Evolutionary conservation across 1,140 invertebrate genomes (phyloP), one percentile per base, ranked within the genome.

Genomic region (Drosophila mauritiana): DNA sequence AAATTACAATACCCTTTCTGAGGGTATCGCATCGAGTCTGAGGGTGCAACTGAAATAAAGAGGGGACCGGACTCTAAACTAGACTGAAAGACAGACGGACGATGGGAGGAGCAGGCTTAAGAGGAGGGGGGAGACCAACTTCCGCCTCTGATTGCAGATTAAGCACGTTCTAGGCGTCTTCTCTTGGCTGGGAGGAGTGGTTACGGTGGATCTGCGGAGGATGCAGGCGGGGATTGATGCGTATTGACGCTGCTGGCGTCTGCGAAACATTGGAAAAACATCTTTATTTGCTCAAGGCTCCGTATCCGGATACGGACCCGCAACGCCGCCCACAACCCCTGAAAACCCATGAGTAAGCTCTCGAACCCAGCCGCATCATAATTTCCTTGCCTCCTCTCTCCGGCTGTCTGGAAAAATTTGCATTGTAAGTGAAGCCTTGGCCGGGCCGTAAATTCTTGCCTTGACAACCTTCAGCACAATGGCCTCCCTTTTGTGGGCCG

Each of bases 141-240:
- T 88, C 84, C 84, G 84, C 72, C 68, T 83, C 64, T 88, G 84
- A 88, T 88, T 89, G 84, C 84, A 88, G 84, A 88, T 88, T 84
- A 88, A 84, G 84, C 84, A 89, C 84, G 84, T 88, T 89, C 72
- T 74, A 76, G 67, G 51, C 70, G 78, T 55, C 74, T 72, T 72
- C 69, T 40, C 68, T 59, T n/a, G 45, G 36, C 25, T 43, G 57
- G 15, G 48, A 40, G 54, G 31, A 49, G 52, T 61, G 45, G 22
- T 39, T 12, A 31, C 31, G 11, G 6, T 31, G 53, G 22, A 64
- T 39, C 27, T 22, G 45, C 8, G 20, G 36, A 43, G 61, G 8
- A 8, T 10, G 69, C 39, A 36, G 53, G 48, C 39, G 25, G 55
- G 64, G 58, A 83, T 89, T 88, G 83, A 89, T 88, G 83, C 83